Evolutionary conservation across 1,140 invertebrate species (phyloP), one percentile per base, ranked within the genome.

Genomic region (Dendroctonus ponderosae): DNA sequence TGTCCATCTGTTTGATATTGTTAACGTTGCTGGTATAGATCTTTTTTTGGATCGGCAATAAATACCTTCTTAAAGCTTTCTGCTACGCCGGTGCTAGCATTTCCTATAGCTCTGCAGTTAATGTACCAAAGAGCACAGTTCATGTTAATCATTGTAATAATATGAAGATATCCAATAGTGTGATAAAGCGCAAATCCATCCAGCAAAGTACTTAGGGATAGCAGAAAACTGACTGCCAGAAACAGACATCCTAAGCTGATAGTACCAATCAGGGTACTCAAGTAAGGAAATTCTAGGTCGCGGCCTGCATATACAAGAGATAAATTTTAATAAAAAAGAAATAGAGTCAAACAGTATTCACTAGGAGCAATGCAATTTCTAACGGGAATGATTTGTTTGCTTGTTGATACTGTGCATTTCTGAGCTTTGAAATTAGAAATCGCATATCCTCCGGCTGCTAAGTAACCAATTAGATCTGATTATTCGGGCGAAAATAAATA

Each of bases 111-210:
- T 74, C 82, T 80, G 70, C 84, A 86, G 71, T 86, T 86, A 26
- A 86, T 86, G 69, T 85, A 86, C 85, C 85, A 86, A 6, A 86
- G 77, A 5, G 85, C 84, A 61, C 83, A 85, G 68, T 85, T 85
- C 84, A 86, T 86, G 66, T 86, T 86, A 49, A 86, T 84, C 83
- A 85, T 86, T 0, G 81, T 85, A 37, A 86, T 84, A 40, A 86
- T 85, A 65, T 86, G 85, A 62, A 81, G 83, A 68, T 86, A 86
- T 0, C 84, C 85, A 6, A 78, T 77, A 0, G 84, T 86, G 66
- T 86, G 85, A 66, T 81, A 82, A n/a, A 86, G 64, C 14, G 81
- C 78, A 70, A 85, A 86, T 0, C 84, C 85, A 52, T 85, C 84
- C 59, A 86, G 66, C 9, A 86, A 72, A 7, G 81, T 81, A 61